These are phyloP conservation scores for Ophion slaviceki DNA, from an alignment of 2,888 invertebrate genomes.

Conservation along the genomic window DNA sequence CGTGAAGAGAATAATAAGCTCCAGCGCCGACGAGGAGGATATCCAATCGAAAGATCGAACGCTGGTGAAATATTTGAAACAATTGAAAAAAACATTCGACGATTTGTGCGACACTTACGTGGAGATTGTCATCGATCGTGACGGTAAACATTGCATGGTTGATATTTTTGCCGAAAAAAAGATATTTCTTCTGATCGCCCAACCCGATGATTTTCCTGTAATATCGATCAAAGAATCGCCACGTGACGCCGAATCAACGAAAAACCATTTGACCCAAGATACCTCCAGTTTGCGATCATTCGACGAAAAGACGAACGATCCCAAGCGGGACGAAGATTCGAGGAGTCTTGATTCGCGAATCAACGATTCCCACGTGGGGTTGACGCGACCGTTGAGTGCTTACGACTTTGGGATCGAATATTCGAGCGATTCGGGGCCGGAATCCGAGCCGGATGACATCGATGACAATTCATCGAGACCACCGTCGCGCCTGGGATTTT, in stretches of 20 bases:
- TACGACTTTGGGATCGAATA: constrained; percentile 79
- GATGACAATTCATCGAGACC: constrained; percentile 78
- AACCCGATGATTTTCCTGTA: constrained; percentile 85
- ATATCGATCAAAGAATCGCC: constrained; percentile 78
- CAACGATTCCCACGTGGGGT: constrained; percentile 69
- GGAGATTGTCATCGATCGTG: constrained; percentile 84
- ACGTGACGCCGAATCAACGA: constrained; percentile 37
- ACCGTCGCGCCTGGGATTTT: constrained; percentile 76
- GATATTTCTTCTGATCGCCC: constrained; percentile 86
- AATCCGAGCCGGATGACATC: constrained; percentile 78
- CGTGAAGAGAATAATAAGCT: constrained; percentile 73
- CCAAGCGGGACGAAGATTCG: constrained; percentile 63
- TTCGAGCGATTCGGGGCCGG: constrained; percentile 81
- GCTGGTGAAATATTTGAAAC: constrained; percentile 74
- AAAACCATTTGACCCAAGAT: neutral
- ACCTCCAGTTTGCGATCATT: neutral
- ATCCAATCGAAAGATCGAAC: constrained; percentile 63
- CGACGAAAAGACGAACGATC: neutral
- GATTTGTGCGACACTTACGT: constrained; percentile 84
- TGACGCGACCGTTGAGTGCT: constrained; percentile 75
- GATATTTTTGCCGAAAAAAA: constrained; percentile 84
- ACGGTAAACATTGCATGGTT: constrained; percentile 82
- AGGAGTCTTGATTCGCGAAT: constrained; percentile 42
- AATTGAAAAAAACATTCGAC: constrained; percentile 83
- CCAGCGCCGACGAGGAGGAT: constrained; percentile 57